Conservation (phyloP, 2,888 invertebrate genomes). For the Cephus pygmeus region DNA sequence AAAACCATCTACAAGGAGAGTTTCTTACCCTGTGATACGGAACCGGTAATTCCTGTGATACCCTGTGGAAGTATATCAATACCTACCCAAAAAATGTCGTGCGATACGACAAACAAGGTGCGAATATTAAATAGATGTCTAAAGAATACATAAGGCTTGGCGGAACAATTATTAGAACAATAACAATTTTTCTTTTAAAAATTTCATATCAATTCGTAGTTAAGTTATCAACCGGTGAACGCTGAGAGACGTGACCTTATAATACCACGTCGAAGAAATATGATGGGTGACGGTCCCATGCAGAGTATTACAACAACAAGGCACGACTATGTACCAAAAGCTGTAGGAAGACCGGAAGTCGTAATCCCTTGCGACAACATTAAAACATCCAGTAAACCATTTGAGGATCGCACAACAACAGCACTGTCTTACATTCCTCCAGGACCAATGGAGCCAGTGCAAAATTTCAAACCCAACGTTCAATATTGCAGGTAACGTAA, state of each 20-base stretch:
- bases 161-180: background rate
- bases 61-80: slow-evolving; percentile 47
- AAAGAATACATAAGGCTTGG: background rate
- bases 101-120: slow-evolving; percentile 62
- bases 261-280: slow-evolving; percentile 47
- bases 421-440: slow-evolving; percentile 56
- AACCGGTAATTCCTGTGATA: slow-evolving; percentile 41
- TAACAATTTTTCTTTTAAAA: slow-evolving; percentile 4
- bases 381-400: slow-evolving; percentile 43
- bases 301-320: slow-evolving; percentile 57
- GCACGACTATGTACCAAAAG: slow-evolving; percentile 54
- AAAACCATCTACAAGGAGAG: slow-evolving; percentile 51
- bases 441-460: slow-evolving; percentile 39
- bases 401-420: slow-evolving; percentile 56
- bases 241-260: slow-evolving; percentile 52
- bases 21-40: slow-evolving; percentile 39
- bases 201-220: slow-evolving; percentile 34
- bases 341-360: slow-evolving; percentile 37
- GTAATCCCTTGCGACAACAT: slow-evolving; percentile 57
- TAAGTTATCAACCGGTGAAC: slow-evolving; percentile 58
- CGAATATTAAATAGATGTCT: background rate
- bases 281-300: slow-evolving; percentile 53
- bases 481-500: slow-evolving; percentile 46
- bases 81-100: slow-evolving; percentile 48
- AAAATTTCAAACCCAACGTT: slow-evolving; percentile 54